These are phyloP conservation scores for Barypeithes pellucidus DNA, from an alignment of 2,888 invertebrate genomes.

Conservation along the genomic window DNA sequence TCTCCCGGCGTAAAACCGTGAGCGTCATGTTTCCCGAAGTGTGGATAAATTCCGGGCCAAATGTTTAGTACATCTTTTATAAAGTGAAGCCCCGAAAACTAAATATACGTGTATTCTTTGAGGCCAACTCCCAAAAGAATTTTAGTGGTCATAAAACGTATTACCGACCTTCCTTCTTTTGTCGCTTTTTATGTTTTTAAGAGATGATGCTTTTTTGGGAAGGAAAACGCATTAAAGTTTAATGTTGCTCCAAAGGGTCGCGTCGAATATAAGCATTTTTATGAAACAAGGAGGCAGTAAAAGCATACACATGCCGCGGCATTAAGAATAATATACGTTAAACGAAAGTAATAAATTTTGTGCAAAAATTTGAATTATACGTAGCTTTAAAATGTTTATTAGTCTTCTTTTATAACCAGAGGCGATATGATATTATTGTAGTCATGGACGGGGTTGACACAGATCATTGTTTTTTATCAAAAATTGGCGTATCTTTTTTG, in stretches of 20 bases:
- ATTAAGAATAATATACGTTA: background rate
- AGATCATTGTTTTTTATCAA: too few species aligned
- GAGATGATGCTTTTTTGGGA: conserved; percentile 22
- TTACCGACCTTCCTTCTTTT: conserved; percentile 22
- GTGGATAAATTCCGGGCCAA: conserved; percentile 3
- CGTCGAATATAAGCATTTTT: conserved; percentile 1
- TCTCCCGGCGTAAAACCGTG: background rate
- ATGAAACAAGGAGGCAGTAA: background rate
- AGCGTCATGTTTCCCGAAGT: background rate
- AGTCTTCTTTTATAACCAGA: too few species aligned
- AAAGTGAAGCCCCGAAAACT: conserved; percentile 12
- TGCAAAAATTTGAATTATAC: too few species aligned
- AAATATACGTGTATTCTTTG: conserved; percentile 15
- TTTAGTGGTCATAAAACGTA: conserved; percentile 24
- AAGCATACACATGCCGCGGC: background rate
- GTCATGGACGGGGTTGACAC: too few species aligned
- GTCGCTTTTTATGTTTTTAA: conserved; percentile 26
- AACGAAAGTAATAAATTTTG: too few species aligned
- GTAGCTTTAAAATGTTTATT: too few species aligned
- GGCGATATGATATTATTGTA: too few species aligned
- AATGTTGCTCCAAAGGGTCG: conserved; percentile 1
- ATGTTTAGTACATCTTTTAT: conserved; percentile 18
- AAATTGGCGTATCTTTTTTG: too few species aligned
- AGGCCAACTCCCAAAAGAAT: conserved; percentile 12
- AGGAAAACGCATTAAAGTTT: conserved; percentile 19